Base-by-base conservation (phyloP, 2,113 vertebrate genomes). In the Tylochromis polylepis region DNA sequence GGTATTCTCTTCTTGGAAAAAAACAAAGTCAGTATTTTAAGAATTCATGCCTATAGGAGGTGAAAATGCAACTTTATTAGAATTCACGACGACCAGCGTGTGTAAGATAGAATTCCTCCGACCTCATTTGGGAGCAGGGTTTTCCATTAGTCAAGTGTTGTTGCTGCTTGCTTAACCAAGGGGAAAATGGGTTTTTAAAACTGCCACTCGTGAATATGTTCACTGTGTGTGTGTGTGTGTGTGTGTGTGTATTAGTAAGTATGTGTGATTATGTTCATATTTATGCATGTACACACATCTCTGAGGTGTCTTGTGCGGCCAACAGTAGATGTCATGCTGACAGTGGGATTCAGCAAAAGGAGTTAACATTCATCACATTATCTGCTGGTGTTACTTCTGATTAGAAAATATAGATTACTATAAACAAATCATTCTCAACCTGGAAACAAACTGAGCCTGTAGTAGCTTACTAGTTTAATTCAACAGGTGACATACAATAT, bases 111-210 rank as follows among this genome's bases (percentile, higher is more conserved):
- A 95, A 95, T 95, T 93, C 93, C 94, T 93, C 90, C 85, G 91
- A 94, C 94, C 94, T 96, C 95, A 96, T 95, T 96, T 96, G 94
- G 89, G 82, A 91, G 93, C 89, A 92, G 90, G 87, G 82, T 91
- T 95, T 95, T 95, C 94, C 95, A 95, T 96, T 96, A 96, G 93
- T 93, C 93, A 92, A 94, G 94, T 95, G 92, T 95, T 96, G 95
- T 92, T 95, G 93, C 94, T 94, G 95, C 95, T 95, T 96, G 95
- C 95, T 95, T 96, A 95, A 95, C 94, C 95, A 96, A 96, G 95
- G 87, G 89, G 94, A 96, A 96, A 95, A 96, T 96, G 91, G 94
- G 91, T 96, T 95, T 96, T 96, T 95, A 95, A 95, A 95, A 95
- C 91, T 94, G 89, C 91, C 91, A 93, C 90, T 94, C 90, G 82